phyloP scores from a whole-genome alignment of 35 echinoderm and acorn worm species.

The Strongylocentrotus purpuratus region DNA sequence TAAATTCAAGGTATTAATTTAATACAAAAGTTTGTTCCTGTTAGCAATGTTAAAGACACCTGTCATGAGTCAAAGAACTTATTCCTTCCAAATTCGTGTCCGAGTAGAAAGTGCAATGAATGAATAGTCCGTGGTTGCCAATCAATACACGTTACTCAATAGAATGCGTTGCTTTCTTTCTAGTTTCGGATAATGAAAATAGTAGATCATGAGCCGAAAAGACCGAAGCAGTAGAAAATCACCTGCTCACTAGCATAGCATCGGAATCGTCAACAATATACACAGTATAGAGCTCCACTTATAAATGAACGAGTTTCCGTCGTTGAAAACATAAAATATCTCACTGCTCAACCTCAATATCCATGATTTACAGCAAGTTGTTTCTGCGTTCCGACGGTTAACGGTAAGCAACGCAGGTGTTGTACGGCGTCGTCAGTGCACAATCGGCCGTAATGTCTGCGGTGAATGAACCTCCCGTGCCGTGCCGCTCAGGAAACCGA shows the following conservation, averaged over 20 bases:
- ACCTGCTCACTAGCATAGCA: neutral
- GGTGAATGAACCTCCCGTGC: neutral
- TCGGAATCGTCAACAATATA: neutral
- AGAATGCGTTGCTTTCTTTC: neutral
- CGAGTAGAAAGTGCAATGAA: neutral
- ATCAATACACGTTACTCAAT: neutral
- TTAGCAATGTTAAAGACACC: neutral
- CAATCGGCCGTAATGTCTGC: neutral
- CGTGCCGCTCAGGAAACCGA: neutral
- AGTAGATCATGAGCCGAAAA: neutral
- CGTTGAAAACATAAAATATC: neutral
- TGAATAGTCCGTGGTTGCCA: neutral
- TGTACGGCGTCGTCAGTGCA: neutral
- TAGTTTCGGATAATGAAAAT: neutral
- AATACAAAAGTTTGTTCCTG: too few relatives aligned
- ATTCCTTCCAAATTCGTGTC: neutral
- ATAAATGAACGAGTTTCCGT: neutral
- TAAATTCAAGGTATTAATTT: too few relatives aligned
- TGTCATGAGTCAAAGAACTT: neutral
- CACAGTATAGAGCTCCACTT: neutral
- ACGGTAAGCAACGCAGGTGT: neutral
- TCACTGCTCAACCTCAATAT: neutral
- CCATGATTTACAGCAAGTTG: neutral
- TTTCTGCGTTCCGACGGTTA: neutral
- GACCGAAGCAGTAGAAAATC: neutral